A percentile compares a stretch with the other conserved stretches of the same genome.
Conservation (phyloP, 1,140 invertebrate species). For the Ceratina japonica region DNA sequence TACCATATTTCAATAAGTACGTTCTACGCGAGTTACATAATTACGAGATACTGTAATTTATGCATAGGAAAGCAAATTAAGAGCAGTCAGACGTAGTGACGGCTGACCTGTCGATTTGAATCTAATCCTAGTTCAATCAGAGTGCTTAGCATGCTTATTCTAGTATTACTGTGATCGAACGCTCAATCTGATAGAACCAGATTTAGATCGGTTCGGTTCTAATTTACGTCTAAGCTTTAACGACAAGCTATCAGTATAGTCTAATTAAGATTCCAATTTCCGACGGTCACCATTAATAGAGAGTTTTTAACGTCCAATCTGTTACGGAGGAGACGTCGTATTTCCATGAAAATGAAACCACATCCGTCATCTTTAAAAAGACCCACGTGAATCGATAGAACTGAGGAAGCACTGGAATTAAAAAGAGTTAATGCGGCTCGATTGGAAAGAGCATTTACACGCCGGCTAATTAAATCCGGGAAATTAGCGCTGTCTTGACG, state of each 20-base stretch:
- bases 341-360: background rate
- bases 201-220: background rate
- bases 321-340: too few species aligned
- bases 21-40: background rate
- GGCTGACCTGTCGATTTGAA: background rate
- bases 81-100: background rate
- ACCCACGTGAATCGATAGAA: background rate
- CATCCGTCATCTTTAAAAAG: background rate
- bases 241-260: too few species aligned
- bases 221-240: too few species aligned
- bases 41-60: too few species aligned
- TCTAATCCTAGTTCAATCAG: background rate
- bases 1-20: background rate
- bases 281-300: background rate
- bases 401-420: background rate
- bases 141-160: too few species aligned
- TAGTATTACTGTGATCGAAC: background rate
- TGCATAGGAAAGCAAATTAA: too few species aligned
- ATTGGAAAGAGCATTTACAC: constrained; percentile 42
- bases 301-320: too few species aligned
- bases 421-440: constrained; percentile 26
- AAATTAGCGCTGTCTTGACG: constrained; percentile 49
- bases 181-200: background rate
- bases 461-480: constrained; percentile 53
- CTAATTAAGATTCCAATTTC: background rate